Percentiles rank a stretch among this genome's conserved stretches.
Evolutionary conservation across 2,797 vertebrate genomes (phyloP).

Genomic region (Danio albolineatus): DNA sequence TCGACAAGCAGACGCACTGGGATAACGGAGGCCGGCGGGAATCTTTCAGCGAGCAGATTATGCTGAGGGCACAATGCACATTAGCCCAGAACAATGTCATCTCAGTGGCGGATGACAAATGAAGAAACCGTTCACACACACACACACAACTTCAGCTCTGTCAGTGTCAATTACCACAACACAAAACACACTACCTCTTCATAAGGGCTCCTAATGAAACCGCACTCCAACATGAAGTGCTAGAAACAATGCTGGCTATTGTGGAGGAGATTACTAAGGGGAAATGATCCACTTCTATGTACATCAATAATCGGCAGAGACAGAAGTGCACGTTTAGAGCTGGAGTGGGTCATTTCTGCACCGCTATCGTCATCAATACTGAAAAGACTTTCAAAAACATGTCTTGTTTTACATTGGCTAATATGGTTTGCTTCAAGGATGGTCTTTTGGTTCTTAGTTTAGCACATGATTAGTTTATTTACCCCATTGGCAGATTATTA

Average conservation of each 20-base stretch:
- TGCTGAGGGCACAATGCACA: background rate
- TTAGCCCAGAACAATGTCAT: conserved; percentile 4
- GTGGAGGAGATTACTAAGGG: background rate
- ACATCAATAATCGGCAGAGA: background rate
- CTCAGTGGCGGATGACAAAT: conserved; percentile 1
- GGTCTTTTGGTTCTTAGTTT: no score
- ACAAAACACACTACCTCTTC: background rate
- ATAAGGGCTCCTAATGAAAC: background rate
- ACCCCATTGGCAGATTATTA: no score
- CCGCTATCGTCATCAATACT: background rate
- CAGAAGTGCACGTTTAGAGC: background rate
- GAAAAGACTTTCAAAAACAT: background rate
- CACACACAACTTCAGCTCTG: background rate
- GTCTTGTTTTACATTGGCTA: background rate
- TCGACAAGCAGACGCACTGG: no score
- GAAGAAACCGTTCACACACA: background rate
- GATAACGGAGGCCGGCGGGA: background rate
- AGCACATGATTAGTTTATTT: no score
- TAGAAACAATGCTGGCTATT: background rate
- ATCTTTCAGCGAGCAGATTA: background rate
- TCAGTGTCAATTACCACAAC: background rate
- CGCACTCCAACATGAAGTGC: conserved; percentile 5
- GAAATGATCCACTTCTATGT: background rate
- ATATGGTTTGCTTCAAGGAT: no score
- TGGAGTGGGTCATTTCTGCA: background rate